phyloP scores from a whole-genome alignment of 2,888 invertebrate species.

The Volucella bombylans region DNA sequence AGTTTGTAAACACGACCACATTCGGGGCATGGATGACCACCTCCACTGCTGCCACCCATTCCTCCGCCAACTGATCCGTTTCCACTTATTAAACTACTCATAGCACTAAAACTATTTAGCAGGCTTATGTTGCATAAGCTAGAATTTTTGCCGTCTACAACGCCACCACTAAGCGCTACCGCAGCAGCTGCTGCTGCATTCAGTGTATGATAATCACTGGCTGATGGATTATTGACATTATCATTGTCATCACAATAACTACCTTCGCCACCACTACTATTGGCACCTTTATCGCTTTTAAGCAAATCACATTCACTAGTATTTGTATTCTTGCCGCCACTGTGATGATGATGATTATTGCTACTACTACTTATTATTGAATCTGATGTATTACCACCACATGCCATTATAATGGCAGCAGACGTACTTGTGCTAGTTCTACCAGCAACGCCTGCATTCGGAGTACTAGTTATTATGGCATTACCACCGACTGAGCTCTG shows the following conservation, averaged over 20 bases:
- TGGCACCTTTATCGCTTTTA: slow-evolving; percentile 77
- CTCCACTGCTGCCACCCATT: slow-evolving; percentile 79
- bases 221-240: slow-evolving; percentile 65
- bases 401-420: slow-evolving; percentile 46
- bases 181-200: slow-evolving; percentile 78
- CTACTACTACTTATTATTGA: slow-evolving; percentile 76
- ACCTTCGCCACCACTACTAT: slow-evolving; percentile 78
- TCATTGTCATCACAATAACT: slow-evolving; percentile 73
- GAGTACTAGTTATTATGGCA: slow-evolving; percentile 65
- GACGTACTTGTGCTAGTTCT: slow-evolving; percentile 44
- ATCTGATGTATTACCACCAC: slow-evolving; percentile 57
- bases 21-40: slow-evolving; percentile 89
- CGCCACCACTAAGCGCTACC: slow-evolving; percentile 50
- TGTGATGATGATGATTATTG: slow-evolving; percentile 76
- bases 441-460: slow-evolving; percentile 40
- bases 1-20: slow-evolving; percentile 93
- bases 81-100: slow-evolving; percentile 81
- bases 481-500: slow-evolving; percentile 55
- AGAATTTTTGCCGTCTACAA: slow-evolving; percentile 77
- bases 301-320: slow-evolving; percentile 72
- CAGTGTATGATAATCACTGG: slow-evolving; percentile 78
- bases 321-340: slow-evolving; percentile 74
- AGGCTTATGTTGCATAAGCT: slow-evolving; percentile 80
- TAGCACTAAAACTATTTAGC: slow-evolving; percentile 81
- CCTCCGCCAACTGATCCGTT: slow-evolving; percentile 75